phyloP scores from a whole-genome alignment of 2,888 invertebrate species.

The Yponomeuta cagnagella region DNA sequence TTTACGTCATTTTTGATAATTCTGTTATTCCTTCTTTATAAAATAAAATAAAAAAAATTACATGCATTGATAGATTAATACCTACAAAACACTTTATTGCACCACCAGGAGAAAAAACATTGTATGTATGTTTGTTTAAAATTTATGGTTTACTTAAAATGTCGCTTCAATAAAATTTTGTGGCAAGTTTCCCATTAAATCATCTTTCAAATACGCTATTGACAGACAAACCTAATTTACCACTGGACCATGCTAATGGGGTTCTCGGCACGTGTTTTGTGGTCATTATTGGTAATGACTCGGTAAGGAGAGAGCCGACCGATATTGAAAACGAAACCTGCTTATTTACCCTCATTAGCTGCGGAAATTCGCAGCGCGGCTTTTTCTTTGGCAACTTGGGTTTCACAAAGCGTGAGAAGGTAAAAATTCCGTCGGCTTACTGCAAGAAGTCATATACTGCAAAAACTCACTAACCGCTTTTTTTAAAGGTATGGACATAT shows the following conservation, averaged over 20 bases:
- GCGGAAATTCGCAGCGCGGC: neutral
- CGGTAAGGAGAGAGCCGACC: neutral
- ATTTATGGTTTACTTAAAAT: no score
- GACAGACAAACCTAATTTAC: neutral
- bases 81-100: no score
- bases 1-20: no score
- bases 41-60: no score
- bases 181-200: neutral
- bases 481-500: no score
- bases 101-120: no score
- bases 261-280: neutral
- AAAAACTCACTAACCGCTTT: no score
- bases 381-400: neutral
- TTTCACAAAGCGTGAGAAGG: neutral
- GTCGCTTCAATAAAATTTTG: neutral
- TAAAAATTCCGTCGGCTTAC: no score
- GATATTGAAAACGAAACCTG: neutral
- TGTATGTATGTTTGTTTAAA: no score
- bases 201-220: neutral
- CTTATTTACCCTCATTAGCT: neutral
- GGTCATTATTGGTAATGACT: conserved; percentile 1
- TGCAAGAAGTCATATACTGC: no score
- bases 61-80: no score
- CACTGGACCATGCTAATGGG: neutral
- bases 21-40: no score